A percentile compares a stretch with the other conserved stretches of the same genome.
These are phyloP conservation scores for Schrankia costaestrigalis DNA, from an alignment of 2,888 invertebrate genomes.

Conservation along the genomic window DNA sequence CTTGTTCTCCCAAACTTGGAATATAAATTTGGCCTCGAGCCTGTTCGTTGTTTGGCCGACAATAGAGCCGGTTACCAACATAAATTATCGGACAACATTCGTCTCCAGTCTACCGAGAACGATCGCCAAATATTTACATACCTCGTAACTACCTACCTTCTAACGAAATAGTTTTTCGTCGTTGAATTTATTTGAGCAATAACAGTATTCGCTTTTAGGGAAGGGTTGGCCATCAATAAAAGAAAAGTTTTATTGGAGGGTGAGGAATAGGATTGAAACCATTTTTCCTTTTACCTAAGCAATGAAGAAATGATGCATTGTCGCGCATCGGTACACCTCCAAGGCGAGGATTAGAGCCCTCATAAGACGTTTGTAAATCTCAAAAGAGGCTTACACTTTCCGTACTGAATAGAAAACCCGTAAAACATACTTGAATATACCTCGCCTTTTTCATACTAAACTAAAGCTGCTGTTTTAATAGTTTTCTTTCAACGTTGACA, in stretches of 20 bases:
- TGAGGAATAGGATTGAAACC: constrained; percentile 21
- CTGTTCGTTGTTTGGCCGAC: constrained; percentile 59
- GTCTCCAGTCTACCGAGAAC: constrained; percentile 54
- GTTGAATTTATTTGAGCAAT: constrained; percentile 20
- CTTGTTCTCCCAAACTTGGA: constrained; percentile 57
- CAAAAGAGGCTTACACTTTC: constrained; percentile 59
- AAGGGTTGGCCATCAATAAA: constrained; percentile 12
- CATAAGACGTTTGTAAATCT: constrained; percentile 55
- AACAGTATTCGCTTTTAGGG: constrained; percentile 19
- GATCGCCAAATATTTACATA: constrained; percentile 61
- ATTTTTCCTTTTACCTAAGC: constrained; percentile 24
- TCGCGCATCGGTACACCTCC: constrained; percentile 43
- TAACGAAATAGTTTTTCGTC: constrained; percentile 28
- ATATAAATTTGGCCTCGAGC: constrained; percentile 64
- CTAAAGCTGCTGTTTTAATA: too few relatives aligned
- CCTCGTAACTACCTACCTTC: constrained; percentile 30
- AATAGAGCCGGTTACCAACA: constrained; percentile 62
- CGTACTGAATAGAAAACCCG: constrained; percentile 51
- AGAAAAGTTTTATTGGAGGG: constrained; percentile 19
- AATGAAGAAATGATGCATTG: constrained; percentile 48
- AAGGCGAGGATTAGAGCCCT: constrained; percentile 52
- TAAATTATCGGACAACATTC: constrained; percentile 67
- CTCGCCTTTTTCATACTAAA: constrained; percentile 41
- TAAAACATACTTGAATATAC: constrained; percentile 52
- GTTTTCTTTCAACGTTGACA: too few relatives aligned